phyloP scores from a whole-genome alignment of 2,797 vertebrate genomes.

The Cygnus olor region DNA sequence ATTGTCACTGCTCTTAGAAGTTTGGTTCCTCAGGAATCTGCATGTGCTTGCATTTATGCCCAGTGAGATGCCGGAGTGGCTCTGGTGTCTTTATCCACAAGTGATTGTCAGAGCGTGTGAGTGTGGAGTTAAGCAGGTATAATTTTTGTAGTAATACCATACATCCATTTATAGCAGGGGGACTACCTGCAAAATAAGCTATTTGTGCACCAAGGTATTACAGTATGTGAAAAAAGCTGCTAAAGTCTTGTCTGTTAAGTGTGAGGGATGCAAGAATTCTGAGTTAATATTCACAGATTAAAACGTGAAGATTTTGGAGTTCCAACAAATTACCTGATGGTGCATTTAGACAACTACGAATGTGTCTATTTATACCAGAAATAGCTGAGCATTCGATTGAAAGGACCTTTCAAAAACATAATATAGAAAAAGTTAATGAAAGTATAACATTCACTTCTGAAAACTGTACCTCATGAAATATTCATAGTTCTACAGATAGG shows the following conservation, averaged over 20 bases:
- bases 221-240: neutral
- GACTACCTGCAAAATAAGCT: neutral
- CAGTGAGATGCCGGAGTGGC: neutral
- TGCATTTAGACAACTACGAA: neutral
- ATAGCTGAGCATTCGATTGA: neutral
- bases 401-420: neutral
- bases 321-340: neutral
- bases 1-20: neutral
- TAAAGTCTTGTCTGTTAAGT: neutral
- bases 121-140: neutral
- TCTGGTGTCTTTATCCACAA: neutral
- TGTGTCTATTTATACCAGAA: neutral
- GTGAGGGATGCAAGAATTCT: neutral
- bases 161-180: neutral
- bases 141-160: neutral
- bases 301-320: neutral
- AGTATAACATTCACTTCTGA: constrained; percentile 19
- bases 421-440: constrained; percentile 26
- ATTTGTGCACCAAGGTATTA: neutral
- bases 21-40: neutral
- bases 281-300: neutral
- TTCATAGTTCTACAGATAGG: neutral
- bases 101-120: neutral
- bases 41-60: neutral
- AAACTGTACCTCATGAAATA: constrained; percentile 32